Evolutionary conservation across 2,888 invertebrate genomes (phyloP).

Genomic region (Perizoma affinitatum): DNA sequence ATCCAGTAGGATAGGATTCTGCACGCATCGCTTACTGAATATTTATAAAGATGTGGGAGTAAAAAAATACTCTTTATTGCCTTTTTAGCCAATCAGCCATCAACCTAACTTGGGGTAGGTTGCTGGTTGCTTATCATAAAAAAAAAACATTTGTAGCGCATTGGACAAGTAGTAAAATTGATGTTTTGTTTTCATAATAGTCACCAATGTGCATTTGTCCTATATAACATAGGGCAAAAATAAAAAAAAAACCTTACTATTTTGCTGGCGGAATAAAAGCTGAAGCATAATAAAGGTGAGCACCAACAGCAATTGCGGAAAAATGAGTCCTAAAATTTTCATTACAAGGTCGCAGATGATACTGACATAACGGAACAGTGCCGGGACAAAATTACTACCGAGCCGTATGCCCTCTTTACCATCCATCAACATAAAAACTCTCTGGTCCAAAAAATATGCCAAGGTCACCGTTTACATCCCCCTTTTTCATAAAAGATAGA

Average conservation of each 20-base stretch:
- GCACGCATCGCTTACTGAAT: too few species aligned
- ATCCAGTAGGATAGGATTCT: too few species aligned
- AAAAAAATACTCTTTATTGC: too few species aligned
- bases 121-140: too few species aligned
- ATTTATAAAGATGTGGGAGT: too few species aligned
- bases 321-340: constrained; percentile 44
- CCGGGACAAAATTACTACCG: constrained; percentile 34
- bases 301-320: constrained; percentile 37
- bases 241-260: constrained; percentile 17
- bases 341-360: constrained; percentile 42
- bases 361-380: constrained; percentile 32
- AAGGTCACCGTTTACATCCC: constrained; percentile 36
- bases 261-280: constrained; percentile 21
- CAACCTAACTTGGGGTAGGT: too few species aligned
- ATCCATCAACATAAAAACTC: constrained; percentile 44
- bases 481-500: constrained; percentile 33
- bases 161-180: background rate
- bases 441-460: constrained; percentile 32
- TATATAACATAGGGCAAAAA: constrained; percentile 4
- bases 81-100: too few species aligned
- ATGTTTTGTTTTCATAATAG: background rate
- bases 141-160: too few species aligned
- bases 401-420: constrained; percentile 39
- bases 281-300: constrained; percentile 34
- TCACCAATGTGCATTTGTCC: background rate